phyloP scores from a whole-genome alignment of 2,797 vertebrate species.

The Semaprochilodus insignis region DNA sequence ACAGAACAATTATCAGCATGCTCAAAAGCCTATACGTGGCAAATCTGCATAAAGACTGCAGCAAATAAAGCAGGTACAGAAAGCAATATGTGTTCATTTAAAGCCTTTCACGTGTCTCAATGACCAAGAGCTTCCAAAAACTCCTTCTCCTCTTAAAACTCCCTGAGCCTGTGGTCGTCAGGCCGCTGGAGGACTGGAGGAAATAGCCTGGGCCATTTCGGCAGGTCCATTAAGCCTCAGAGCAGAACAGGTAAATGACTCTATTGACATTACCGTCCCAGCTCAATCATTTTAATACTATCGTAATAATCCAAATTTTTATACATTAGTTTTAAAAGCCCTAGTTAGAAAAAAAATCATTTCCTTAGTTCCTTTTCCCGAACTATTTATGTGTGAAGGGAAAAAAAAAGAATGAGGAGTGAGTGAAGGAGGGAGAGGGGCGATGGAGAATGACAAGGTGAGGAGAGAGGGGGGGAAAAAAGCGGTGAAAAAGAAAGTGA shows the following conservation, averaged over 20 bases:
- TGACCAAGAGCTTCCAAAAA: conserved; percentile 20
- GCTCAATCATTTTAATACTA: conserved; percentile 79
- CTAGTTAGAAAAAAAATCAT: conserved; percentile 65
- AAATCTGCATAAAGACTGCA: not conserved
- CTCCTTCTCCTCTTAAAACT: conserved; percentile 35
- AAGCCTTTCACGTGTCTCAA: not conserved
- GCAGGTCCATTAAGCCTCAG: conserved; percentile 72
- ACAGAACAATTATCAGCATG: not conserved
- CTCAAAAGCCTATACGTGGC: not conserved
- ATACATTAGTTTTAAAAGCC: conserved; percentile 77
- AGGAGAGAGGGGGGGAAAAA: not conserved
- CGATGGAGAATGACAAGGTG: conserved; percentile 28
- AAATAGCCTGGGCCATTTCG: conserved; percentile 69
- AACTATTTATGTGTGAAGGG: conserved; percentile 67
- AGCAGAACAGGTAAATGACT: conserved; percentile 76
- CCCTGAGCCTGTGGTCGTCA: conserved; percentile 38
- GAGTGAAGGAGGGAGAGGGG: conserved; percentile 10
- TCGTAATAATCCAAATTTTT: conserved; percentile 75
- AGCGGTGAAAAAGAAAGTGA: not conserved
- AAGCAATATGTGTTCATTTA: not conserved
- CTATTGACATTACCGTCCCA: conserved; percentile 74
- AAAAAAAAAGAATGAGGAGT: conserved; percentile 57
- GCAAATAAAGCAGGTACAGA: not conserved
- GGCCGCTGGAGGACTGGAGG: conserved; percentile 70
- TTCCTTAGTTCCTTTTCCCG: conserved; percentile 69